Conservation (phyloP, 2,113 vertebrate genomes). For the Urocitellus parryii region DNA sequence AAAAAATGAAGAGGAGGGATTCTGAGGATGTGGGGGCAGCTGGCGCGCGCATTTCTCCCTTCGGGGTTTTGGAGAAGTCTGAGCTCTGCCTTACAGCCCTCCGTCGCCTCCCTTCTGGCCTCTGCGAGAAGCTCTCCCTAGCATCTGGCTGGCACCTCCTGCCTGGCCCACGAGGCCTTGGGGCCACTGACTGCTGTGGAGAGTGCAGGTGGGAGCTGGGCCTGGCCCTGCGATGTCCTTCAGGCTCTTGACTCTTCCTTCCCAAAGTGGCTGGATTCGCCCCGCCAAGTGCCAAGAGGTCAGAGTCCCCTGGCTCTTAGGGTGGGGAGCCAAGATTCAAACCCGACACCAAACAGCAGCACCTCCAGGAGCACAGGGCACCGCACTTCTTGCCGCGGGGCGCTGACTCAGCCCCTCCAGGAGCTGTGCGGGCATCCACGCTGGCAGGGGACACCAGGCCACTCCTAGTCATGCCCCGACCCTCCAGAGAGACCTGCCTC, state of each 20-base stretch:
- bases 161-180: background rate
- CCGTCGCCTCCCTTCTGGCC: rapidly evolving
- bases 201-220: background rate
- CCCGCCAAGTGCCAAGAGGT: too few species aligned
- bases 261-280: background rate
- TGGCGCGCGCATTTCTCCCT: background rate
- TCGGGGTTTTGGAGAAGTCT: background rate
- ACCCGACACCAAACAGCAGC: rapidly evolving
- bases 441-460: too few species aligned
- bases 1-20: background rate
- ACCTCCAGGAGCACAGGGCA: too few species aligned
- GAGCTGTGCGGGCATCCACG: background rate
- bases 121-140: background rate
- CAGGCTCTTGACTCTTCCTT: background rate
- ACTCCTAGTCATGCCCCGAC: too few species aligned
- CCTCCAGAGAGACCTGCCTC: background rate
- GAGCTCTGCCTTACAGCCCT: rapidly evolving
- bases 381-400: too few species aligned
- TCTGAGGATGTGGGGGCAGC: background rate
- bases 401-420: too few species aligned
- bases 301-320: background rate
- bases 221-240: background rate
- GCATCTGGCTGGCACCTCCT: too few species aligned
- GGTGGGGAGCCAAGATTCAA: background rate
- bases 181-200: background rate